phyloP scores from a whole-genome alignment of 2,888 invertebrate species.

The Falcaria lacertinaria region DNA sequence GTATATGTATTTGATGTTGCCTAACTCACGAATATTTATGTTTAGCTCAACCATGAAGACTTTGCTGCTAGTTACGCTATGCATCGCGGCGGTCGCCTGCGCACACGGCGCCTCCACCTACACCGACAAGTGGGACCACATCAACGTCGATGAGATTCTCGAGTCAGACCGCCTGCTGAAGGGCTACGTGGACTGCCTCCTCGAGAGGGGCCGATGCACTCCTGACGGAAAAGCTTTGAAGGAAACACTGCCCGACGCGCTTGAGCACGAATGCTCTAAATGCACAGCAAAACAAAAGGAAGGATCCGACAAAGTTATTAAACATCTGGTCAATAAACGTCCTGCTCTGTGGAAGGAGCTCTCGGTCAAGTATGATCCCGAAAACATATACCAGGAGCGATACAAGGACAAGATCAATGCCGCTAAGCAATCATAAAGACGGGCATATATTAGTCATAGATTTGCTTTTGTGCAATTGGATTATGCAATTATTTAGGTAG shows the following conservation, averaged over 20 bases:
- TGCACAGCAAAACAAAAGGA: constrained; percentile 82
- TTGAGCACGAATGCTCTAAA: constrained; percentile 83
- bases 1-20: no score
- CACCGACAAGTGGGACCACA: constrained; percentile 84
- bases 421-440: constrained; percentile 24
- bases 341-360: constrained; percentile 84
- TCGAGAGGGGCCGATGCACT: constrained; percentile 83
- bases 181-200: constrained; percentile 84
- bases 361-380: constrained; percentile 84
- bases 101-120: constrained; percentile 72
- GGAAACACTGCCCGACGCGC: constrained; percentile 84
- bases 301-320: constrained; percentile 82
- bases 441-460: background rate
- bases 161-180: constrained; percentile 82
- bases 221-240: constrained; percentile 82
- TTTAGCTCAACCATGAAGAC: constrained; percentile 63
- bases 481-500: background rate
- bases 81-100: constrained; percentile 48
- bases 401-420: constrained; percentile 77
- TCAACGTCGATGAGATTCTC: constrained; percentile 84
- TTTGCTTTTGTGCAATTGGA: background rate
- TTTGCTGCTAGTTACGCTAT: constrained; percentile 51
- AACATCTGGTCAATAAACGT: constrained; percentile 83
- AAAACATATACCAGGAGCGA: constrained; percentile 82
- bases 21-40: constrained; percentile 5